A percentile compares a stretch with the other conserved stretches of the same genome.
phyloP scores from a whole-genome alignment of 2,888 invertebrate species.

The Hydrotaea diabolus region DNA sequence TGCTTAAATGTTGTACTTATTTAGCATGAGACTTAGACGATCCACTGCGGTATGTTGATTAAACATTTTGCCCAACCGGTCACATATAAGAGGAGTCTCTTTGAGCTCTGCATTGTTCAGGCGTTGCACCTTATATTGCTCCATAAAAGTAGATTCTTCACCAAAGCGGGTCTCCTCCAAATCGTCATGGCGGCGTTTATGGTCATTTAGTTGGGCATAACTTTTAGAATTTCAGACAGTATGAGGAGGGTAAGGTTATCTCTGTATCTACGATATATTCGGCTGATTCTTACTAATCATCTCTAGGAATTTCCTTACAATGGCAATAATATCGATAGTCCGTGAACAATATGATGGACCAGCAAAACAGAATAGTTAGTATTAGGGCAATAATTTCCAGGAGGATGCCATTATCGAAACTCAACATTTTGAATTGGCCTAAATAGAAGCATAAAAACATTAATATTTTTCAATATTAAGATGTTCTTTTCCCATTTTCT shows the following conservation, averaged over 20 bases:
- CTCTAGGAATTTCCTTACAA: not conserved
- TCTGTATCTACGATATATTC: not conserved
- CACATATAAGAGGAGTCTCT: slow-evolving; percentile 4
- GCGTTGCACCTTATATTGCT: not conserved
- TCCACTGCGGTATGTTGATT: not conserved
- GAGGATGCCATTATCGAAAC: slow-evolving; percentile 5
- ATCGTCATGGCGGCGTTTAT: slow-evolving; percentile 10
- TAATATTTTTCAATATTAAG: not conserved
- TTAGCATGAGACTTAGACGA: slow-evolving; percentile 1
- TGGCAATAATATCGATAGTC: not conserved
- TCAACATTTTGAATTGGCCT: slow-evolving; percentile 4
- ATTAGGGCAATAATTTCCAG: not conserved
- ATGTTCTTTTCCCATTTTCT: not conserved
- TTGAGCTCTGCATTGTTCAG: not conserved
- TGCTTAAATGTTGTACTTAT: not conserved
- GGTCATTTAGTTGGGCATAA: slow-evolving; percentile 13
- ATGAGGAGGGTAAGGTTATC: not conserved
- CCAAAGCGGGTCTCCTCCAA: not conserved
- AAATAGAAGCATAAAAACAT: not conserved
- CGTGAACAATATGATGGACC: not conserved
- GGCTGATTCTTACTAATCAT: slow-evolving; percentile 7
- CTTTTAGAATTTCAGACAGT: not conserved
- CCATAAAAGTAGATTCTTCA: not conserved
- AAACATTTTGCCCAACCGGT: not conserved
- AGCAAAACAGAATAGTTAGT: not conserved